phyloP scores from a whole-genome alignment of 2,797 vertebrate species.

The Rhinatrema bivittatum region DNA sequence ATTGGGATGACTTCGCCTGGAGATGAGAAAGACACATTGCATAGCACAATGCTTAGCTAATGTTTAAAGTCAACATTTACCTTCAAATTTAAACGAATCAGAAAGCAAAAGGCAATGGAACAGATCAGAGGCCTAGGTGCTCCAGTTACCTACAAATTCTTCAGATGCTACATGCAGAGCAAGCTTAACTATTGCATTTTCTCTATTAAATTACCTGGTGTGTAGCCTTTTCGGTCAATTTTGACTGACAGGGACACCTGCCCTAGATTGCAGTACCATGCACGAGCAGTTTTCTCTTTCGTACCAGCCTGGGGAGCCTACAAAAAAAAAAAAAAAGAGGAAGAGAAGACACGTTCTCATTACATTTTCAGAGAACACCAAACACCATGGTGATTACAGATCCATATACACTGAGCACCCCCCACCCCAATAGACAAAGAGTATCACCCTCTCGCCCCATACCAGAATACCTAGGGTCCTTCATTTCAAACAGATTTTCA shows the following conservation, averaged over 20 bases:
- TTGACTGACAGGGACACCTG: conserved; percentile 87
- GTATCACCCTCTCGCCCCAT: too few relatives aligned
- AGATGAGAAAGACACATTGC: neutral
- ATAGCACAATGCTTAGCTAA: too few relatives aligned
- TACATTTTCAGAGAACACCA: too few relatives aligned
- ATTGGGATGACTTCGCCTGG: conserved; percentile 90
- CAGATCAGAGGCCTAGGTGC: rapidly evolving
- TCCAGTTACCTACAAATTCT: neutral
- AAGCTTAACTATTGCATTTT: rapidly evolving
- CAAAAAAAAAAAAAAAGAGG: neutral
- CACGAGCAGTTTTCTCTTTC: conserved; percentile 81
- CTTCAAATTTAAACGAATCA: too few relatives aligned
- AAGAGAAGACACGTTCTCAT: too few relatives aligned
- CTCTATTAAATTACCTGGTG: conserved; percentile 71
- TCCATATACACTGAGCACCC: too few relatives aligned
- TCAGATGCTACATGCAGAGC: rapidly evolving
- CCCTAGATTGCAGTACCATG: conserved; percentile 86
- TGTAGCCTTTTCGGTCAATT: conserved; percentile 94
- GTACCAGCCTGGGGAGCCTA: conserved; percentile 90
- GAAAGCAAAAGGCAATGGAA: neutral
- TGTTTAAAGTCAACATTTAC: too few relatives aligned
- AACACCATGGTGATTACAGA: too few relatives aligned
- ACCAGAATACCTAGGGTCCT: too few relatives aligned
- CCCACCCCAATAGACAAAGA: too few relatives aligned
- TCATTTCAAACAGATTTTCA: too few relatives aligned